Evolutionary conservation across 1,140 invertebrate species (phyloP).

Genomic region (Drosophila novamexicana): DNA sequence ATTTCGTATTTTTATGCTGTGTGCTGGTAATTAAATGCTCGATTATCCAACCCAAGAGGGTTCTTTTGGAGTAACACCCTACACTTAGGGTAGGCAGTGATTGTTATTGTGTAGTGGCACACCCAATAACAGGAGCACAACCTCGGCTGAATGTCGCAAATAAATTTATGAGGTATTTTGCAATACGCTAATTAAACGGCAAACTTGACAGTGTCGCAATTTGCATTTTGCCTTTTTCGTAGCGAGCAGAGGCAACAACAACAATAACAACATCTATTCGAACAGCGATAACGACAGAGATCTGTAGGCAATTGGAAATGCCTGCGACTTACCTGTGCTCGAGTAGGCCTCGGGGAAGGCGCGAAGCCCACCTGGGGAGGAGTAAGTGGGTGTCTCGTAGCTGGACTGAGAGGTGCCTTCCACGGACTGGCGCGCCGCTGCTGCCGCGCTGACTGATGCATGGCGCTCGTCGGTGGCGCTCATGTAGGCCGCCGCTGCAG

Average conservation of each 20-base stretch:
- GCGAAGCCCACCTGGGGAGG: constrained; percentile 78
- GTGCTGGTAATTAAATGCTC: too few relatives aligned
- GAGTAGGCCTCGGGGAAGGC: constrained; percentile 82
- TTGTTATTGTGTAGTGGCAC: constrained; percentile 6
- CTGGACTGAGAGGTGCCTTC: constrained; percentile 83
- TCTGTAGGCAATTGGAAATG: constrained; percentile 19
- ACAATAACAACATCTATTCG: neutral
- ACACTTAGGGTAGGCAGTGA: too few relatives aligned
- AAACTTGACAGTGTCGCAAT: constrained; percentile 61
- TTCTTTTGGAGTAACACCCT: too few relatives aligned
- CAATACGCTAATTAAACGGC: constrained; percentile 72
- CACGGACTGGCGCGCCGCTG: constrained; percentile 80
- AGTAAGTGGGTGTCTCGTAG: constrained; percentile 83
- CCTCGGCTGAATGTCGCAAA: constrained; percentile 45
- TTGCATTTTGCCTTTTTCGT: constrained; percentile 40
- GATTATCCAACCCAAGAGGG: too few relatives aligned
- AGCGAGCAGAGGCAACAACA: constrained; percentile 15
- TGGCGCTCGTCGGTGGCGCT: constrained; percentile 80
- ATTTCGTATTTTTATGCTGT: too few relatives aligned
- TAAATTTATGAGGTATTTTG: constrained; percentile 70
- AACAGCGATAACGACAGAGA: constrained; percentile 9
- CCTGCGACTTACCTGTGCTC: constrained; percentile 72
- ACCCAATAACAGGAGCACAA: constrained; percentile 58
- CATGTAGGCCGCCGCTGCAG: constrained; percentile 79
- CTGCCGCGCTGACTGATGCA: constrained; percentile 69